Conservation (phyloP, 2,113 vertebrate genomes). For the Oceanites oceanicus region DNA sequence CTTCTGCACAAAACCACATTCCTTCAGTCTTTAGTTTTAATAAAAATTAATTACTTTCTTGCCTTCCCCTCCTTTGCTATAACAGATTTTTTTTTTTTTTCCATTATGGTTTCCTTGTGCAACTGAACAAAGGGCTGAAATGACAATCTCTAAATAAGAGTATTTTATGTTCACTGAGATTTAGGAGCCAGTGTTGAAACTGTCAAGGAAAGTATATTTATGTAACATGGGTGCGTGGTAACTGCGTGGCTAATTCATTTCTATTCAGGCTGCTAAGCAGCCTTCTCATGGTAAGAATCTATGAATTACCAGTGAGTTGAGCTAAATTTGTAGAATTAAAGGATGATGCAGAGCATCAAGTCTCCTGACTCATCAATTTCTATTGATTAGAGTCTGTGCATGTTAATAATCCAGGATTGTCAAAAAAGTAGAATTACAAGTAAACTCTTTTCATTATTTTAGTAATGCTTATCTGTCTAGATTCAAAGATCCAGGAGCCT, state of each 20-base stretch:
- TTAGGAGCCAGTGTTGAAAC: background rate
- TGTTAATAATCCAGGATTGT: background rate
- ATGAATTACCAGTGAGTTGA: background rate
- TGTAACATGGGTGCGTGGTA: background rate
- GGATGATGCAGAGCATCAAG: background rate
- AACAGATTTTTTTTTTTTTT: background rate
- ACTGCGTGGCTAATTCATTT: fast-evolving
- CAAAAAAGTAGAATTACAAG: background rate
- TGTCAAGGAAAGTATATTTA: background rate
- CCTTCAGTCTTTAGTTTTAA: background rate
- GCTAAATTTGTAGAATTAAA: slow-evolving; percentile 9
- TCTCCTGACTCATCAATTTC: background rate
- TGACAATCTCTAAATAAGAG: background rate
- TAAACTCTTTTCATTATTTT: background rate
- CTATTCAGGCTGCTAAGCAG: background rate
- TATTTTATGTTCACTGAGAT: background rate
- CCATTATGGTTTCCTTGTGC: background rate
- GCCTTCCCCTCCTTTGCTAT: background rate
- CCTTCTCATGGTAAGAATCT: background rate
- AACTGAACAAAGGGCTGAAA: background rate
- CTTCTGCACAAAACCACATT: background rate
- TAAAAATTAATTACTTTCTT: background rate
- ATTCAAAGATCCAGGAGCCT: background rate
- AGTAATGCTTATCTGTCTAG: fast-evolving
- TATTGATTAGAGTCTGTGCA: background rate